These are phyloP conservation scores for Casuarius casuarius DNA, from an alignment of 2,113 vertebrate genomes.

Conservation along the genomic window DNA sequence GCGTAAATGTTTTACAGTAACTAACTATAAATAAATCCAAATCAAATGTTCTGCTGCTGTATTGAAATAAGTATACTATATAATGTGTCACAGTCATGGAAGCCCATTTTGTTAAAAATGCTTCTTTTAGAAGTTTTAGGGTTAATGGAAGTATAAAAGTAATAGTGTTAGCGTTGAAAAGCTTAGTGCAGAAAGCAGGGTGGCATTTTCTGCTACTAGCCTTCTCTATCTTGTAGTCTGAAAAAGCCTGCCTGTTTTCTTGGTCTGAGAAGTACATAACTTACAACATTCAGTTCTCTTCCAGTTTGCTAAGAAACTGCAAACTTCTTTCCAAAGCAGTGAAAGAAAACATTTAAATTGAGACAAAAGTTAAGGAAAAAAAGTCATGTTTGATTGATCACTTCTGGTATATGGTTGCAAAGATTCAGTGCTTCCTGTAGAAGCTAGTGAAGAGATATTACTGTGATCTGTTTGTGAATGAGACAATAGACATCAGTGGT, in stretches of 20 bases:
- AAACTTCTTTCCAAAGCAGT: neutral
- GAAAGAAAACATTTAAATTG: neutral
- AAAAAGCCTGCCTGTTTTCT: neutral
- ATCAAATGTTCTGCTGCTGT: neutral
- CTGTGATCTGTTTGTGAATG: neutral
- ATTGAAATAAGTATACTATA: neutral
- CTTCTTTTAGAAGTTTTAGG: neutral
- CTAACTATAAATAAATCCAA: neutral
- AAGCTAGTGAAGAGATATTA: neutral
- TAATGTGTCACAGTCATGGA: neutral
- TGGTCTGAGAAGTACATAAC: neutral
- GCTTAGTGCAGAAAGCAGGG: neutral
- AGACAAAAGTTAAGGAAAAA: neutral
- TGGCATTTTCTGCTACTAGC: neutral
- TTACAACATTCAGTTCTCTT: neutral
- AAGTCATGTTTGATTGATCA: neutral
- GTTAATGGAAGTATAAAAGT: neutral
- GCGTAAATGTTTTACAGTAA: neutral
- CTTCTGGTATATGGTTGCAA: neutral
- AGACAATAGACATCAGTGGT: neutral
- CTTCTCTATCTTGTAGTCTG: neutral
- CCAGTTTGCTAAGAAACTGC: neutral
- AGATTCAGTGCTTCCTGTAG: neutral
- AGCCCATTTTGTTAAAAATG: neutral
- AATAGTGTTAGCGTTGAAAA: neutral